Evolutionary conservation across 1,140 invertebrate genomes (phyloP), one percentile per base, ranked within the genome.

Genomic region (Eufriesea mexicana): DNA sequence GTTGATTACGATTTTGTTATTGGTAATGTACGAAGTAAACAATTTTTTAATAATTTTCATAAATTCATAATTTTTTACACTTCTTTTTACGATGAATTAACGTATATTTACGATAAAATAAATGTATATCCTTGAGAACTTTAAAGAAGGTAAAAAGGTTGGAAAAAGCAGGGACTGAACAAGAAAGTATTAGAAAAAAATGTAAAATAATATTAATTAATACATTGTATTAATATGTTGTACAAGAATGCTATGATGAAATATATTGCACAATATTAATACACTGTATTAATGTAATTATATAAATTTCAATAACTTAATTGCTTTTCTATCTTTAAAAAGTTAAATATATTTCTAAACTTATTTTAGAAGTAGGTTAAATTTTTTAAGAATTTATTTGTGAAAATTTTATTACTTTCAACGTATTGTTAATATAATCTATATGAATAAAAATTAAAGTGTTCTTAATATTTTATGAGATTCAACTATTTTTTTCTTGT

Each of bases 401-500:
- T 42, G 12, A 7, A 55, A 25, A 14, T 62, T 74, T 75, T 28
- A 18, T 35, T 62, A 28, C 25, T 35, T 18, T 25, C 16, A 5
- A 76, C 45, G 16, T 23, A 45, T 66, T 1, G 9, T 79, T 78
- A 83, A 67, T 23, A 59, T 78, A 71, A 79, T 18, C 16, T 49
- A 28, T 42, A 61, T 59, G 28, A 59, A 18, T 78, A 68, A 68
- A n/a, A 54, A 74, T 66, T 42, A 20, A 84, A n/a, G 55, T 79
- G 67, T 79, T 16, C 35, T 83, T 68, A 74, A 23, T 68, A 54
- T 78, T 70, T 5, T 54, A 54, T 35, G 25, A 76, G 47, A 67
- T 76, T 71, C 61, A 45, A 67, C 23, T 76, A 14, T 57, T 73
- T 71, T 6, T 14, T 16, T 18, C 12, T 12, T 20, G 23, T 67